Conservation (phyloP, 2,888 invertebrate species). For the Candidula unifasciata region DNA sequence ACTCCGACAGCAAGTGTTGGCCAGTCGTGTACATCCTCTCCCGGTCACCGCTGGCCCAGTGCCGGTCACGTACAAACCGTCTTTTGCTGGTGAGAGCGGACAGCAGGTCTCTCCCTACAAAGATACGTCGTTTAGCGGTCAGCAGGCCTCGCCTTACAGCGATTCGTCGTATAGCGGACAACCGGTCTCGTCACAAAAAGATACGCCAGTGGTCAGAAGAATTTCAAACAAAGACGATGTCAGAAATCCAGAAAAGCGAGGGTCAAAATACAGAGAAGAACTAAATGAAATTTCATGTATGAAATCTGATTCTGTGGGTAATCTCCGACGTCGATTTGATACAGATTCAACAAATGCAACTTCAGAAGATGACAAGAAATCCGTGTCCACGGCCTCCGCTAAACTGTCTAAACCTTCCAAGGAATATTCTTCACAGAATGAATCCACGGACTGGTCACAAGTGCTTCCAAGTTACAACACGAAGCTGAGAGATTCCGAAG, state of each 20-base stretch:
- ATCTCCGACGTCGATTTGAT: slow-evolving; percentile 52
- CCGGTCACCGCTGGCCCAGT: slow-evolving; percentile 5
- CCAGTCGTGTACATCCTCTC: slow-evolving; percentile 38
- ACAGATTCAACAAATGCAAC: slow-evolving; percentile 37
- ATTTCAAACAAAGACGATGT: background rate
- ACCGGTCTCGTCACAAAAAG: background rate
- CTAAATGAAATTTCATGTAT: slow-evolving; percentile 48
- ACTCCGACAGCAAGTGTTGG: slow-evolving; percentile 53
- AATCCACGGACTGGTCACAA: slow-evolving; percentile 52
- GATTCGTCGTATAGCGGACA: background rate
- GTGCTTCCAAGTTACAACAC: slow-evolving; percentile 56
- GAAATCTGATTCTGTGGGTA: slow-evolving; percentile 49
- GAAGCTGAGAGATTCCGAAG: slow-evolving; percentile 60
- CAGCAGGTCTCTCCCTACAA: background rate
- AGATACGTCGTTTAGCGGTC: background rate
- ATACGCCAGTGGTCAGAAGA: background rate
- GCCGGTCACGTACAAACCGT: background rate
- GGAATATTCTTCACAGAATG: slow-evolving; percentile 44
- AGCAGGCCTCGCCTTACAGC: background rate
- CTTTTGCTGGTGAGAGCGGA: background rate
- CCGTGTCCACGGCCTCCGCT: slow-evolving; percentile 43
- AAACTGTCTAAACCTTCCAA: slow-evolving; percentile 46
- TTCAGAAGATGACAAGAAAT: slow-evolving; percentile 50
- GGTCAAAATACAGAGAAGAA: slow-evolving; percentile 65
- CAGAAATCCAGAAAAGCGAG: slow-evolving; percentile 50